These are phyloP conservation scores for Melanotaenia boesemani DNA, from an alignment of 2,797 vertebrate genomes.

Conservation along the genomic window DNA sequence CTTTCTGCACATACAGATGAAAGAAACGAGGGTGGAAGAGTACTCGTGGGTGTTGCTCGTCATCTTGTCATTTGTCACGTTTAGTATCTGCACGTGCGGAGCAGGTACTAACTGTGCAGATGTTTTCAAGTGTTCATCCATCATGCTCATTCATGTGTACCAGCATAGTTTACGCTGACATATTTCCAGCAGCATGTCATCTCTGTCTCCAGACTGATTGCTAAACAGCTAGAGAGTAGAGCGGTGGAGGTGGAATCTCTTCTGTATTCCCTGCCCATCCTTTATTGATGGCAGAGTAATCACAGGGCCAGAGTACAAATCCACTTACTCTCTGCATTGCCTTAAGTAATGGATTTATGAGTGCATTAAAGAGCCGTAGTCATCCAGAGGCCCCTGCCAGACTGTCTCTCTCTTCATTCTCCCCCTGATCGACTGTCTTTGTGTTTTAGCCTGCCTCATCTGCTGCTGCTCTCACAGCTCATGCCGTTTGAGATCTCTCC, in stretches of 20 bases:
- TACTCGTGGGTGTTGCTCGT: not conserved
- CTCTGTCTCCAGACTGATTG: conserved; percentile 56
- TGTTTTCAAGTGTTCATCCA: conserved; percentile 16
- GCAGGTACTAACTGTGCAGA: conserved; percentile 2
- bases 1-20: not conserved
- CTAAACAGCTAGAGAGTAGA: conserved; percentile 61
- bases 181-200: conserved; percentile 46
- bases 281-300: conserved; percentile 87
- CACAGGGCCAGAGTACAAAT: conserved; percentile 85
- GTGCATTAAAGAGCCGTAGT: conserved; percentile 83
- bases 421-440: conserved; percentile 64
- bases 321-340: conserved; percentile 84
- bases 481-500: conserved; percentile 50
- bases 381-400: conserved; percentile 80
- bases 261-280: conserved; percentile 82
- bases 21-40: not conserved
- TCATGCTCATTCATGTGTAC: conserved; percentile 12
- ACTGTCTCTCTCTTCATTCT: conserved; percentile 72
- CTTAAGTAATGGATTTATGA: conserved; percentile 89
- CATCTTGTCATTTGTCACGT: conserved; percentile 1
- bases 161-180: conserved; percentile 16
- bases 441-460: conserved; percentile 60
- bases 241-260: conserved; percentile 69
- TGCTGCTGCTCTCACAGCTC: conserved; percentile 49
- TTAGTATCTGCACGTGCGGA: not conserved